Percentiles rank a stretch among this genome's conserved stretches.
Conservation (phyloP, 2,888 invertebrate genomes). For the Endomychus coccineus region DNA sequence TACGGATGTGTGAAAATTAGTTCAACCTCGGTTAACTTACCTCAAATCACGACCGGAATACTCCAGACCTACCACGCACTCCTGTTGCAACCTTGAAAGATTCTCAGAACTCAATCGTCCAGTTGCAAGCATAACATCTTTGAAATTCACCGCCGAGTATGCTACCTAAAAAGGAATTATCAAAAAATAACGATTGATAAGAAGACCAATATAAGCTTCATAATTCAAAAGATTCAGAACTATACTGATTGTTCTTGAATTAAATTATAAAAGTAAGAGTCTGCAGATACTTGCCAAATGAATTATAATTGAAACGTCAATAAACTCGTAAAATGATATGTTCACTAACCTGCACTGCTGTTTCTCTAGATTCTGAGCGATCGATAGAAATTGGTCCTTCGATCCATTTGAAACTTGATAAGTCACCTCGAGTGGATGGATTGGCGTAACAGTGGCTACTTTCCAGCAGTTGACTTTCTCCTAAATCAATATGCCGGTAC, state of each 20-base stretch:
- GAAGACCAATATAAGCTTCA: too few species aligned
- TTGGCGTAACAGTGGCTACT: conserved; percentile 68
- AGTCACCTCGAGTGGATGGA: conserved; percentile 72
- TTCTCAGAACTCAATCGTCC: background rate
- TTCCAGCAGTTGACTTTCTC: conserved; percentile 42
- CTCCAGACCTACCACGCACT: conserved; percentile 2
- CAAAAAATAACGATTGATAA: too few species aligned
- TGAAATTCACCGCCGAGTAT: conserved; percentile 3
- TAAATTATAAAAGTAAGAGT: too few species aligned
- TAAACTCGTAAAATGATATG: too few species aligned
- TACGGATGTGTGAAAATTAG: too few species aligned
- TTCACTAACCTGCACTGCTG: too few species aligned
- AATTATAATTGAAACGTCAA: too few species aligned
- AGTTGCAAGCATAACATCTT: conserved; percentile 1
- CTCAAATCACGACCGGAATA: background rate
- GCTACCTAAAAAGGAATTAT: conserved; percentile 1
- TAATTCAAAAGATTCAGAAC: too few species aligned
- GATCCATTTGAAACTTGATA: conserved; percentile 73
- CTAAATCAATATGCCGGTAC: conserved; percentile 67
- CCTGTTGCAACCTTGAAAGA: background rate
- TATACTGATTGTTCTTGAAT: too few species aligned
- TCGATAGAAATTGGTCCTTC: too few species aligned
- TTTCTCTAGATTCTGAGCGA: too few species aligned
- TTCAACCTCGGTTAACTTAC: background rate
- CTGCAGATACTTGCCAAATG: too few species aligned